These are phyloP conservation scores for Cataglyphis livida DNA, from an alignment of 2,888 invertebrate genomes.

Conservation along the genomic window DNA sequence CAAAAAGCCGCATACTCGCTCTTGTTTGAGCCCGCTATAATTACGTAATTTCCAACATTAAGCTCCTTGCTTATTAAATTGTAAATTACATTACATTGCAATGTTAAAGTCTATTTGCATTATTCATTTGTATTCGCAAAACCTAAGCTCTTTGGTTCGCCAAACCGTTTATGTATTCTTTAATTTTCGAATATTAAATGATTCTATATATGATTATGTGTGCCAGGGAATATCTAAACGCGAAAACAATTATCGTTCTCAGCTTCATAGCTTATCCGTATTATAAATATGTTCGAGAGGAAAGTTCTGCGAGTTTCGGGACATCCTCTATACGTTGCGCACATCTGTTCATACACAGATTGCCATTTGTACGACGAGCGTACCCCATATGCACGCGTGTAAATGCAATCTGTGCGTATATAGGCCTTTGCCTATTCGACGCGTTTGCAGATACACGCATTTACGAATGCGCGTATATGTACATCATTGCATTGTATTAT, in stretches of 20 bases:
- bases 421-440: not conserved
- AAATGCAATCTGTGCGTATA: slow-evolving; percentile 32
- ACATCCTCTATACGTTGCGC: not conserved
- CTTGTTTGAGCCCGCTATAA: slow-evolving; percentile 3
- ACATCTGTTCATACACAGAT: slow-evolving; percentile 24
- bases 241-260: slow-evolving; percentile 1
- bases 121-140: slow-evolving; percentile 19
- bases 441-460: slow-evolving; percentile 20
- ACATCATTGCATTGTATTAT: slow-evolving; percentile 41
- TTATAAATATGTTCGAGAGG: not conserved
- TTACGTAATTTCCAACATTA: slow-evolving; percentile 21
- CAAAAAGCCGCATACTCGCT: slow-evolving; percentile 14
- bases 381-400: not conserved
- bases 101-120: slow-evolving; percentile 20
- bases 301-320: not conserved
- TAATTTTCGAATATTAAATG: not conserved
- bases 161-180: not conserved
- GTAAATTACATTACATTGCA: not conserved
- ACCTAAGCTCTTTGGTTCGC: not conserved
- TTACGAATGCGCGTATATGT: slow-evolving; percentile 40
- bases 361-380: not conserved
- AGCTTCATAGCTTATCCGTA: not conserved
- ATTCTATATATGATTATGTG: not conserved
- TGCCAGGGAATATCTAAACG: not conserved
- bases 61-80: slow-evolving; percentile 33